Evolutionary conservation across 37 sponge, comb jelly and placozoan genomes (phyloP).

Genomic region (Cliona cf. orientalis): DNA sequence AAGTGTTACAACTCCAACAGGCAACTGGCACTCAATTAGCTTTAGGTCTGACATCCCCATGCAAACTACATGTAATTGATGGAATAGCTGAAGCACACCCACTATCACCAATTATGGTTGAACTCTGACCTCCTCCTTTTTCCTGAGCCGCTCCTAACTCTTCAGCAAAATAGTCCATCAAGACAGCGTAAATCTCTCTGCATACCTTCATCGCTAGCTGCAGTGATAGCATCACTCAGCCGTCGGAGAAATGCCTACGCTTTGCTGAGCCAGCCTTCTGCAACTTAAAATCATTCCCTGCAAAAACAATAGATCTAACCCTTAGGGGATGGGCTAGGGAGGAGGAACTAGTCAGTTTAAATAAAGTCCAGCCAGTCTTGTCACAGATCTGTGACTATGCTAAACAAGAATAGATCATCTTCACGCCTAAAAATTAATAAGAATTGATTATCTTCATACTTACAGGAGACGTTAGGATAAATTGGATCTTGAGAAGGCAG

Average conservation of each 20-base stretch:
- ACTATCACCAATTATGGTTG: no score
- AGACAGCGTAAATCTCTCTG: neutral
- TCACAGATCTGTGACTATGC: no score
- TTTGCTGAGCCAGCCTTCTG: conserved; percentile 5
- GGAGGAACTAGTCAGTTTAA: no score
- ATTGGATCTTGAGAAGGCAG: conserved; percentile 27
- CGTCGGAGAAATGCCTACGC: neutral
- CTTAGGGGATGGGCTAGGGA: neutral
- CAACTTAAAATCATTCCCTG: conserved; percentile 51
- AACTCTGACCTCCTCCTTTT: neutral
- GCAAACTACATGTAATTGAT: no score
- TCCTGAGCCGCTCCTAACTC: neutral
- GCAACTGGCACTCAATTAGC: no score
- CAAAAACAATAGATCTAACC: neutral
- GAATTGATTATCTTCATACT: no score
- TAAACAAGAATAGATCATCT: no score
- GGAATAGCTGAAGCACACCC: no score
- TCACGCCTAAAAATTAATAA: no score
- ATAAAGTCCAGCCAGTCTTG: no score
- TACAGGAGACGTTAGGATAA: conserved; percentile 53
- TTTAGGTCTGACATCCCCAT: no score
- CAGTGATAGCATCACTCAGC: neutral
- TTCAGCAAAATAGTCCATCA: neutral
- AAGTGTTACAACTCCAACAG: no score
- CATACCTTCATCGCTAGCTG: neutral